Evolutionary conservation across 2,888 invertebrate genomes (phyloP), one percentile per base, ranked within the genome.

Genomic region (Limnephilus rhombicus): DNA sequence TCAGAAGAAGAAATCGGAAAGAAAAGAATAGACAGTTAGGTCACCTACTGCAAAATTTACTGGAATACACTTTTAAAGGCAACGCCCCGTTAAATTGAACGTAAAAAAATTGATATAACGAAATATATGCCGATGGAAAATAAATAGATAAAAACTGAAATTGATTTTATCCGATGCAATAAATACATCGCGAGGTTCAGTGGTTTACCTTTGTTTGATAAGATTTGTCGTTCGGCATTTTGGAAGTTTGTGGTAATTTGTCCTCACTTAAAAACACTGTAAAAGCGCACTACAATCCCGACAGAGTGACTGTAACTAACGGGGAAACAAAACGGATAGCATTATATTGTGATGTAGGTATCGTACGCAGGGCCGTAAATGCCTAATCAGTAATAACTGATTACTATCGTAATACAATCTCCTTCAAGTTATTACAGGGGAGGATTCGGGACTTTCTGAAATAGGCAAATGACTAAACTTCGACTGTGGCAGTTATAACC

Each of bases 181-280:
- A 3, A 68, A 24, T 24, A 24, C 5, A 18, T 24, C 53, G 53
- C 53, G 18, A 53, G 4, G 53, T 53, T 53, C 53, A 34, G 29
- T 4, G 0, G 2, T 53, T 81, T 89, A 89, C 89, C 89, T 89
- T 89, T 29, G 9, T 82, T 81, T 89, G 89, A n/a, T 49, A 82
- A 41, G 45, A 15, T 1, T 82, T 81, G n/a, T 82, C 41, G 89
- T 89, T 89, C 89, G 89, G 89, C 89, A 89, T 89, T 45, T 89
- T 89, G 88, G 15, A 80, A 80, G 45, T 15, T 24, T 88, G 88
- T 68, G 18, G 24, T 68, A 68, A 68, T 68, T 68, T 68, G 7
- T 18, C 24, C 24, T 68, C 80, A 34, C 88, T 31, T 37, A 80
- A 83, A 31, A 34, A 37, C 37, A 37, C 37, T 34, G 34, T 5